Base-by-base conservation (phyloP, 1,140 invertebrate species). In the Eupristina koningsbergeri region DNA sequence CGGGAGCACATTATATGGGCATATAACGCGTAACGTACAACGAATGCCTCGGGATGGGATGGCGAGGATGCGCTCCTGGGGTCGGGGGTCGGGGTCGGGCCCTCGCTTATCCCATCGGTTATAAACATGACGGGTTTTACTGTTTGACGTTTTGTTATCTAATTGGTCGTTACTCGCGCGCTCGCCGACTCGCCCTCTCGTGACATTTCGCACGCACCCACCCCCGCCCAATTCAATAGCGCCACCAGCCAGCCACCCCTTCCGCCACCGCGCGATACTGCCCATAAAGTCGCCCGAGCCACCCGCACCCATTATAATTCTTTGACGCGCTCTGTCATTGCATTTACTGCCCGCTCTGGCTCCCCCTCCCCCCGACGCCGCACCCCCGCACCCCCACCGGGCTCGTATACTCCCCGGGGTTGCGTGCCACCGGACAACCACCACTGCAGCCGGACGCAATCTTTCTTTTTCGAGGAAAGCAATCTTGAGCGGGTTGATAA, bases 71-170 rank as follows among this genome's bases (percentile, higher is more conserved):
- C 67, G 67, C 39, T 71, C 36, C 67, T 69, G 31, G 29, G 79
- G 31, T 29, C 58, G 11, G 84, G 15, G 47, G 9, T 81, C 86
- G n/a, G n/a, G n/a, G n/a, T 81, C 64, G 67, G 67, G 31, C n/a
- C 50, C 9, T 84, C 86, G 86, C 89, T 89, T 90, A 88, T 89
- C 87, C 87, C 88, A 87, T 85, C 88, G 83, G 86, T 86, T 89
- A 90, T 90, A 90, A 90, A 90, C 88, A 90, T 90, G 88, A 89
- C 87, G 87, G 86, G 87, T 90, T 90, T 90, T 89, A 90, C 88
- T 89, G 89, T 90, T 91, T 90, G 89, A 91, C 88, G 88, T 91
- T 91, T 89, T 89, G 90, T 91, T 91, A 89, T 90, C 90, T 90
- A 90, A 91, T 90, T 90, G 90, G 87, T 90, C 90, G 89, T 91